Evolutionary conservation across 2,797 vertebrate genomes (phyloP).

Genomic region (Circus cinereus): DNA sequence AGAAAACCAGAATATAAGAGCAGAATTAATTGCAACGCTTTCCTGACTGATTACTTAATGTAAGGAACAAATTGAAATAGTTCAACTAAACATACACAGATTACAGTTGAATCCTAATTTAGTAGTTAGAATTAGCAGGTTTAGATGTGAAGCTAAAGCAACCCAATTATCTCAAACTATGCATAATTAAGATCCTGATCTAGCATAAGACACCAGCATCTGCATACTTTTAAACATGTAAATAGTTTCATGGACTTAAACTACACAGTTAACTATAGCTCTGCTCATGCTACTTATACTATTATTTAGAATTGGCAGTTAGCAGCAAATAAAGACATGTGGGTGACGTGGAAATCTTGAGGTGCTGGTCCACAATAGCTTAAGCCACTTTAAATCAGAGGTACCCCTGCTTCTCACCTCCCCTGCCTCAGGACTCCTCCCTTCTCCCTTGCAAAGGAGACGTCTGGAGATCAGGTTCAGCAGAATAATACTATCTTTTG

Average conservation of each 20-base stretch:
- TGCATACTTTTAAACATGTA: background rate
- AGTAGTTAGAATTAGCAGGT: conserved; percentile 15
- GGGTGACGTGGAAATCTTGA: background rate
- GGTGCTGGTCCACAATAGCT: background rate
- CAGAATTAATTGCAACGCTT: background rate
- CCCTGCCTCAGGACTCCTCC: background rate
- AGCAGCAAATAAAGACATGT: background rate
- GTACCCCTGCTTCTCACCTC: background rate
- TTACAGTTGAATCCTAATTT: conserved; percentile 17
- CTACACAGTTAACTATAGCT: background rate
- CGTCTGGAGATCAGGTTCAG: background rate
- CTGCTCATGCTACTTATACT: background rate
- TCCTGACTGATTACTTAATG: background rate
- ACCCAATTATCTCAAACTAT: conserved; percentile 15
- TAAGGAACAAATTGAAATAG: conserved; percentile 6
- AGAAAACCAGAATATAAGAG: background rate
- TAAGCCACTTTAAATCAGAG: background rate
- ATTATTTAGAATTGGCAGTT: background rate
- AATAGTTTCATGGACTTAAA: background rate
- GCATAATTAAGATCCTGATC: conserved; percentile 35
- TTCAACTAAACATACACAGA: background rate
- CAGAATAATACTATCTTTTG: background rate
- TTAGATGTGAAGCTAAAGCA: background rate
- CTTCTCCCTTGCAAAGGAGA: background rate
- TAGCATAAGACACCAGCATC: conserved; percentile 30